A percentile compares a stretch with the other conserved stretches of the same genome.
Evolutionary conservation across 53 echinoderm and acorn worm species (phyloP).

Genomic region (Stichopus horrens): DNA sequence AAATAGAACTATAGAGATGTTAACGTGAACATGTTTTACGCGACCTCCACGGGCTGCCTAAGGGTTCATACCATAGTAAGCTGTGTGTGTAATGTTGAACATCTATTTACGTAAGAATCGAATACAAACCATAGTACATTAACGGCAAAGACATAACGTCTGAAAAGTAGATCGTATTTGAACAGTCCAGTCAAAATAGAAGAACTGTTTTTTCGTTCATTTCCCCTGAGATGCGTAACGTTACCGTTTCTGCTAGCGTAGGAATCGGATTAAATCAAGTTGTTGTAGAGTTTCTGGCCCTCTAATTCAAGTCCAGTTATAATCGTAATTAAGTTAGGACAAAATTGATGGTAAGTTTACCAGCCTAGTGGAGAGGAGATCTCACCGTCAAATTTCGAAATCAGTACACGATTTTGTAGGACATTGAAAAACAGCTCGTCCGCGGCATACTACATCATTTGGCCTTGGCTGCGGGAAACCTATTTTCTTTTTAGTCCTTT

Average conservation of each 20-base stretch:
- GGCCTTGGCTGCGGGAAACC: not conserved
- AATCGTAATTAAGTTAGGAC: conserved; percentile 19
- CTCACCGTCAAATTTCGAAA: not conserved
- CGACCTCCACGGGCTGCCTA: too few species aligned
- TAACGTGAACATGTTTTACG: too few species aligned
- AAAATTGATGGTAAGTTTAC: conserved; percentile 12
- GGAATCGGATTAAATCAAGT: conserved; percentile 18
- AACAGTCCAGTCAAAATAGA: too few species aligned
- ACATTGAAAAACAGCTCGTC: not conserved
- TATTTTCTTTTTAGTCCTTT: not conserved
- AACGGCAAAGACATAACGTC: too few species aligned
- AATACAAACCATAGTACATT: too few species aligned
- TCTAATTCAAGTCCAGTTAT: conserved; percentile 26
- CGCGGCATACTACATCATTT: not conserved
- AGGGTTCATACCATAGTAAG: too few species aligned
- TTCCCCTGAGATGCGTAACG: too few species aligned
- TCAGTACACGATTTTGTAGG: not conserved
- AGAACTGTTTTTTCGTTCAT: too few species aligned
- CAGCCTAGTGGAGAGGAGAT: not conserved
- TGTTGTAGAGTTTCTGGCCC: not conserved
- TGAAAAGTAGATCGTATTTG: too few species aligned
- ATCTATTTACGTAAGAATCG: too few species aligned
- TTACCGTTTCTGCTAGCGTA: not conserved
- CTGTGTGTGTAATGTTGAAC: too few species aligned
- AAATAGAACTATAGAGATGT: too few species aligned